Evolutionary conservation across 1,140 invertebrate genomes (phyloP).

Genomic region (Bombus huntii): DNA sequence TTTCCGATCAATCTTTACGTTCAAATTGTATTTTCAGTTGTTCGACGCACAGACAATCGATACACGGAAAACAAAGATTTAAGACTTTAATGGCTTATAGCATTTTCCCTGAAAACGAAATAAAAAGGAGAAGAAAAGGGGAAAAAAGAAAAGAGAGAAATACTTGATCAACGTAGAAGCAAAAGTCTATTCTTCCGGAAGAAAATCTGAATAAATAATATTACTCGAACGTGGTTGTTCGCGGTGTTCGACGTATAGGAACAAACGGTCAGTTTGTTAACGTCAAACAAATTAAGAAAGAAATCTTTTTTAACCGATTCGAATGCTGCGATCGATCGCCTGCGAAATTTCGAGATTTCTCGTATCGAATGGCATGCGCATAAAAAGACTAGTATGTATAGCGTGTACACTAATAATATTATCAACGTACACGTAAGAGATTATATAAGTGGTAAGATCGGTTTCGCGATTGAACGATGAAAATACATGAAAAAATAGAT

Average conservation of each 20-base stretch:
- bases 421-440: neutral
- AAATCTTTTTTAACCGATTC: neutral
- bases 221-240: too few species aligned
- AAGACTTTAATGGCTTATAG: too few species aligned
- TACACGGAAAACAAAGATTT: too few species aligned
- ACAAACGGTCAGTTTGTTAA: too few species aligned
- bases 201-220: neutral
- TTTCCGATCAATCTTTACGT: neutral
- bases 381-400: neutral
- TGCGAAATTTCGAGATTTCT: neutral
- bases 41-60: neutral
- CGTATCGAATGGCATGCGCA: neutral
- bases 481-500: neutral
- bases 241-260: too few species aligned
- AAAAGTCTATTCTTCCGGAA: neutral
- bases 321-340: neutral
- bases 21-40: too few species aligned
- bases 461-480: neutral
- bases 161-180: neutral
- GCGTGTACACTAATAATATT: constrained; percentile 12
- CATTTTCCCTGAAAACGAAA: too few species aligned
- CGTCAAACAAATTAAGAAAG: neutral
- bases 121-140: too few species aligned
- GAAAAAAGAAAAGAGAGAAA: accelerated
- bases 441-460: constrained; percentile 10